phyloP scores from a whole-genome alignment of 2,888 invertebrate genomes.

The Eupithecia subfuscata region DNA sequence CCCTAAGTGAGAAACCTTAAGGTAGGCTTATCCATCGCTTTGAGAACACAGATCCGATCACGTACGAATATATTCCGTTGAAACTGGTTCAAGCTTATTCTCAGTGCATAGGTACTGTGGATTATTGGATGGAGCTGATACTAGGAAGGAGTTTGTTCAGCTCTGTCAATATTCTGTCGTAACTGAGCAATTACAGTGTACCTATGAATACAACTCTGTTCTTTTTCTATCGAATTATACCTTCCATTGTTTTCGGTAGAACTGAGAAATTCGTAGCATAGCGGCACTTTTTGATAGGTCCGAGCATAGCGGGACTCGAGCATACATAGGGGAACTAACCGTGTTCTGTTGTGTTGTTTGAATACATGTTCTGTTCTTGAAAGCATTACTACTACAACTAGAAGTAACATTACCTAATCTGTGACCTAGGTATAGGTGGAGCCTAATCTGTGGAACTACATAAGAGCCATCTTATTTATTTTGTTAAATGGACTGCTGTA shows the following conservation, averaged over 20 bases:
- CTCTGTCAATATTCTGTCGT: background rate
- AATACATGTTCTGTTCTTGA: background rate
- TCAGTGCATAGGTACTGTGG: background rate
- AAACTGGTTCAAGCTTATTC: conserved; percentile 1
- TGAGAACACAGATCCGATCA: background rate
- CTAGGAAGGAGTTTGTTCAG: background rate
- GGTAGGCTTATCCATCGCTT: background rate
- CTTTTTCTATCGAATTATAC: no score
- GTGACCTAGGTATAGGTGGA: no score
- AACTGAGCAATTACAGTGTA: background rate
- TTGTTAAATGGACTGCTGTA: no score
- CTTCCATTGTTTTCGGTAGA: no score
- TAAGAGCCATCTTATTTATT: no score
- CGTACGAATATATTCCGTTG: background rate
- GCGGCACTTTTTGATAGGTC: no score
- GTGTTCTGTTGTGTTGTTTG: no score
- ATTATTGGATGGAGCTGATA: background rate
- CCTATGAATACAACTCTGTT: background rate
- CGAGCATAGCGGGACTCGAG: no score
- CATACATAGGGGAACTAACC: no score
- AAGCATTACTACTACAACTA: background rate
- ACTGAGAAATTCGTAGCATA: no score
- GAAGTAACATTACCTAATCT: no score
- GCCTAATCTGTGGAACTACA: no score
- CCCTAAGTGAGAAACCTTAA: background rate